Evolutionary conservation across 2,888 invertebrate species (phyloP), one percentile per base, ranked within the genome.

Genomic region (Mythimna lalbum): DNA sequence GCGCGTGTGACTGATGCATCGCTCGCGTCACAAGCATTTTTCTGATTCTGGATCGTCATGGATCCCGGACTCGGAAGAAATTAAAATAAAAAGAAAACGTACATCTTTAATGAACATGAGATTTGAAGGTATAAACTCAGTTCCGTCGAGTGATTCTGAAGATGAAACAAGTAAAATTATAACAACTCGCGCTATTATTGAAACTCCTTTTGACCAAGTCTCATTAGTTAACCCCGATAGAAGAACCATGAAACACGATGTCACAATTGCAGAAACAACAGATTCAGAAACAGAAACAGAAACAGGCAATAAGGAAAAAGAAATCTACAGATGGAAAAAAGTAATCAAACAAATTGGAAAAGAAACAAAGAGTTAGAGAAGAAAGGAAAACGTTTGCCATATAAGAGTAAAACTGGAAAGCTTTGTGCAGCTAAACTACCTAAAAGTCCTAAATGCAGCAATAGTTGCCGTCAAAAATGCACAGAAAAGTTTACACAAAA

Each of bases 341-440:
- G 31, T 49, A 23, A 56, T 57, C 57, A 43, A 36, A 56, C 57
- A 57, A 72, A 67, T 14, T 67, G 67, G 72, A 72, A 63, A 72
- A 53, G 47, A 31, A 72, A 72, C 23, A 62, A 61, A 71, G 62
- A 66, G 31, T 21, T 67, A 27, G 27, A 49, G 57, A 62, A 72
- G 50, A 72, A 67, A 72, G 21, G 53, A 67, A 67, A 68, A 21
- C 68, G 63, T 72, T 61, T 72, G 66, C 61, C 71, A 27, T 71
- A 72, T 50, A 61, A 53, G 33, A 71, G 63, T 72, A 72, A 72
- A 62, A 39, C 33, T 66, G 66, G 71, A 67, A 72, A 67, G 59
- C 6, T 67, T 49, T n/a, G 33, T 63, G 52, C 67, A 33, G 27
- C 63, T 63, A 72, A 72, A 63, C 23, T 67, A 47, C 67, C 72